Evolutionary conservation across 2,113 vertebrate genomes (phyloP), one percentile per base, ranked within the genome.

Genomic region (mouse (Mus musculus)): DNA sequence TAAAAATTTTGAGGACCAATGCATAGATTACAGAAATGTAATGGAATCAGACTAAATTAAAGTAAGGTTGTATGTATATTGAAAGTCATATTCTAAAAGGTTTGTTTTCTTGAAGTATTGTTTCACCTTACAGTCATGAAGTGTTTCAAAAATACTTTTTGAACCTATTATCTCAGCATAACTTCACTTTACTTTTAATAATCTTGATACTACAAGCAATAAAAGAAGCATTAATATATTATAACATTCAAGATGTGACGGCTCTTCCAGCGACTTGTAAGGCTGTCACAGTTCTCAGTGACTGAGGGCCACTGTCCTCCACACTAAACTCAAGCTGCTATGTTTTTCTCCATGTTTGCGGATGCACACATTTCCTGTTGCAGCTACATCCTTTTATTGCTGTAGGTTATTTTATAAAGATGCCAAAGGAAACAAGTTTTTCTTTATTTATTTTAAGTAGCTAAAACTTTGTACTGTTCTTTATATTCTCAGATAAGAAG

Each of bases 391-490:
- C 67, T 98, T 97, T 96, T 95, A 97, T 96, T 98, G 96, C 96
- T 97, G 78, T 98, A 98, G 89, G 97, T 96, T 98, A 96, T 98
- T 98, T 98, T 97, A 97, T 97, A 96, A 96, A 97, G 97, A 98
- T 98, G 98, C 98, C 98, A 99, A 99, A 99, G 98, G 98, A 99
- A 98, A 97, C 95, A 91, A 94, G 93, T 8, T 98, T 98, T 77
- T 93, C 96, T 97, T 98, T 97, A 93, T 97, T 97, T 98, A 97
- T 97, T 97, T 97, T 96, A 96, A 97, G 90, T 93, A 96, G 89
- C 69, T 97, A 75, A 93, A 89, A 89, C 73, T 49, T 81, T 96
- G 72, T 95, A 90, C 91, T 96, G 95, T 87, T 90, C 87, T 94
- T 97, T 97, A 86, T 97, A 94, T 95, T 96, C 96, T 96, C 90